phyloP scores from a whole-genome alignment of 2,113 vertebrate genomes.

The Protobothrops flavoviridis region DNA sequence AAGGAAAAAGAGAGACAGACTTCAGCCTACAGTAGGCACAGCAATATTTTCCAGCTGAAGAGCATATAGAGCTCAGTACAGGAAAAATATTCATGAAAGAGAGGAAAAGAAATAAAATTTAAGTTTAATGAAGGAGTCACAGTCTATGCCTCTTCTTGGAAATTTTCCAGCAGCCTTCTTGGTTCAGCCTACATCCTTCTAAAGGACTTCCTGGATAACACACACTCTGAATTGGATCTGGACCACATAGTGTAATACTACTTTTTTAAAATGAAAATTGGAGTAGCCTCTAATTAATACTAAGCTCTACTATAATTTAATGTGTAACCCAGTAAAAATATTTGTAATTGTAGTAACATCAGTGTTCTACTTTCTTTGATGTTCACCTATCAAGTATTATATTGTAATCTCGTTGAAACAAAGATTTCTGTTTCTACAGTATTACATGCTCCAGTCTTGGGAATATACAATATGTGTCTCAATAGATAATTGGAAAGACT shows the following conservation, averaged over 20 bases:
- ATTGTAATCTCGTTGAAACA: not conserved
- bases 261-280: not conserved
- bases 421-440: not conserved
- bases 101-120: not conserved
- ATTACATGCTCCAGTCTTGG: not conserved
- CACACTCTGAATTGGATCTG: not conserved
- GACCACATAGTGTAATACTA: not conserved
- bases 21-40: not conserved
- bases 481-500: not conserved
- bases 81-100: not conserved
- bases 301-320: not conserved
- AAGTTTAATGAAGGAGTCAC: not conserved
- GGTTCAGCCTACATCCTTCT: not conserved
- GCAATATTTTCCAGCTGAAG: not conserved
- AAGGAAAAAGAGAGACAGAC: not conserved
- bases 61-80: not conserved
- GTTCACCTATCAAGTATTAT: not conserved
- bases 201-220: not conserved
- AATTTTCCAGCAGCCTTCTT: not conserved
- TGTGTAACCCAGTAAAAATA: not conserved
- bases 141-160: not conserved
- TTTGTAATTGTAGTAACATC: not conserved
- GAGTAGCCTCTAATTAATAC: not conserved
- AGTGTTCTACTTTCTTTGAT: not conserved
- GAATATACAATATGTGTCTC: not conserved